Percentiles rank a stretch among this genome's conserved stretches.
Conservation (phyloP, 1,140 invertebrate species). For the Drosophila tristis region DNA sequence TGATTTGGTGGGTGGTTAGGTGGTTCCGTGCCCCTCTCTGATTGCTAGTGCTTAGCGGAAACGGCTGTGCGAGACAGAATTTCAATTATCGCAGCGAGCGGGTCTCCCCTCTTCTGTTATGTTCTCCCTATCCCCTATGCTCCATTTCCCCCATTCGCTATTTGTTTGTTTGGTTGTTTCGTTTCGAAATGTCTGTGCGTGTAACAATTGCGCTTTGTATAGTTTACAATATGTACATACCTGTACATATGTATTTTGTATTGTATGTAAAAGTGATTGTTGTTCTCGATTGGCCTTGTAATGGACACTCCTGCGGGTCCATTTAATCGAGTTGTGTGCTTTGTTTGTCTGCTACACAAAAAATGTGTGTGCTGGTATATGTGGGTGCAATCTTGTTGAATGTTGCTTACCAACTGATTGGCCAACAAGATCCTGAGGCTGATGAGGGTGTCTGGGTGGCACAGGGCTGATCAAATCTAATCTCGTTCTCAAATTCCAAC, state of each 20-base stretch:
- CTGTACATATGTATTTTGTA: too few species aligned
- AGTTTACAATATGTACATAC: slow-evolving; percentile 59
- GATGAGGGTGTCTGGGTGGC: not conserved
- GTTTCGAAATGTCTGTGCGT: slow-evolving; percentile 30
- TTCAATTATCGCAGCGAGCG: slow-evolving; percentile 63
- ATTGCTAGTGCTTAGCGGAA: slow-evolving; percentile 69
- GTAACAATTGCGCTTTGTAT: slow-evolving; percentile 65
- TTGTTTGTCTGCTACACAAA: slow-evolving; percentile 8
- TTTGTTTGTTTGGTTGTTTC: slow-evolving; percentile 45
- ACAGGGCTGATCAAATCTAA: slow-evolving; percentile 23
- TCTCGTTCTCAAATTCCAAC: slow-evolving; percentile 16
- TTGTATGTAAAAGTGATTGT: slow-evolving; percentile 52
- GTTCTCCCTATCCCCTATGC: slow-evolving; percentile 1
- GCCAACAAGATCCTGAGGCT: slow-evolving; percentile 12
- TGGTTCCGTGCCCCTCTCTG: slow-evolving; percentile 57
- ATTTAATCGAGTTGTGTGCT: slow-evolving; percentile 24
- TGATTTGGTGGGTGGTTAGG: slow-evolving; percentile 49
- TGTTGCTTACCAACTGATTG: slow-evolving; percentile 37
- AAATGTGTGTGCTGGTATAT: too few species aligned
- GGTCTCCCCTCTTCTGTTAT: not conserved
- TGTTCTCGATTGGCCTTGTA: slow-evolving; percentile 28
- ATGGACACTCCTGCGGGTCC: slow-evolving; percentile 50
- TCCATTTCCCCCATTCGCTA: slow-evolving; percentile 1
- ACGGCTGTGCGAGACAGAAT: slow-evolving; percentile 58
- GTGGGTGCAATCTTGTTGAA: slow-evolving; percentile 40